Evolutionary conservation across 2,797 vertebrate species (phyloP).

Genomic region (Thaleichthys pacificus): DNA sequence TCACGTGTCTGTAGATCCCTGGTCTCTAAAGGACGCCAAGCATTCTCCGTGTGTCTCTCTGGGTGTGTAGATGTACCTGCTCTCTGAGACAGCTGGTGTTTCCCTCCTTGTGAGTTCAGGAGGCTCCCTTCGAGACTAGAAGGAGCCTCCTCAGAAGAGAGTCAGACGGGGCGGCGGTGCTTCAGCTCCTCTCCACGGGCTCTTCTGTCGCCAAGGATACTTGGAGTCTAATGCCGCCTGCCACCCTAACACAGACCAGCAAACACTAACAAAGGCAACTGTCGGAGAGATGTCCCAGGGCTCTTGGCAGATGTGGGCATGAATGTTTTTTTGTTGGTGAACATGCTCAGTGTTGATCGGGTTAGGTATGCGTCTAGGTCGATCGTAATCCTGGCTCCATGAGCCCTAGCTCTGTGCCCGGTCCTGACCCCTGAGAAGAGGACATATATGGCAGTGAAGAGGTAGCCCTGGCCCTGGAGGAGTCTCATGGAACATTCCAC

Average conservation of each 20-base stretch:
- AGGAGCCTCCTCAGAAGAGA: neutral
- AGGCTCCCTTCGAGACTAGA: neutral
- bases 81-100: neutral
- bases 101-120: neutral
- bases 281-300: too few species aligned
- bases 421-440: conserved; percentile 36
- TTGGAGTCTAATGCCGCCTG: too few species aligned
- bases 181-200: neutral
- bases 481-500: conserved; percentile 35
- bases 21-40: too few species aligned
- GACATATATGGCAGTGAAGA: conserved; percentile 26
- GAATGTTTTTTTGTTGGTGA: too few species aligned
- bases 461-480: conserved; percentile 20
- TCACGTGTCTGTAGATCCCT: too few species aligned
- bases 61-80: neutral
- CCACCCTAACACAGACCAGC: too few species aligned
- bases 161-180: neutral
- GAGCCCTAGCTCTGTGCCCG: conserved; percentile 26
- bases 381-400: neutral
- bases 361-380: neutral
- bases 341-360: too few species aligned
- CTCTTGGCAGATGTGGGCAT: too few species aligned
- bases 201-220: neutral
- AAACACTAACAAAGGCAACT: too few species aligned
- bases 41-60: neutral